Evolutionary conservation across 2,888 invertebrate species (phyloP), one percentile per base, ranked within the genome.

Genomic region (Drosophila nr. perissopoda): DNA sequence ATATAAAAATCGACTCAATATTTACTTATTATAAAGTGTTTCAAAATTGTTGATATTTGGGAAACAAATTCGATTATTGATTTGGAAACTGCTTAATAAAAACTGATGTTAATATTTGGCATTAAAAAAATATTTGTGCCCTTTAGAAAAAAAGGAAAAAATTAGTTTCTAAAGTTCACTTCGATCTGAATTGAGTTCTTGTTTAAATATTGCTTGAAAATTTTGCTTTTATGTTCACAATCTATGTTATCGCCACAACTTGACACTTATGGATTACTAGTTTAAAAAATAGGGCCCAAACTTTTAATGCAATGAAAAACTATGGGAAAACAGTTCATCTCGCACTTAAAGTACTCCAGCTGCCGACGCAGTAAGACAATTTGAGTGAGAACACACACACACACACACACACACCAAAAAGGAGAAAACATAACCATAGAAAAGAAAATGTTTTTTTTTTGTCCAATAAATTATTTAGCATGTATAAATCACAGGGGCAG

Each of bases 391-490:
- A 16, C 53, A 49, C 51, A n/a, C 45, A 45, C 45, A 45, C 4
- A 25, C 25, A 42, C 10, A 48, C 8, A 45, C 25, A n/a, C 40
- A 48, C 21, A 21, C 6, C 2, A 8, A 45, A 16, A 45, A 16
- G 11, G 21, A 25, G 49, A 59, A 61, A 40, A 73, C 54, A 64
- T 36, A 48, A 57, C 60, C 63, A 63, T 52, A 51, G 36, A 27
- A 60, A 66, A 53, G 38, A 34, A 57, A 45, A 63, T 78, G 51
- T 42, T 65, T 64, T 64, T 38, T 51, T 53, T 54, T 65, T 29
- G 49, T 45, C 76, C 72, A 81, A 83, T 83, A 83, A 83, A 83
- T 83, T 83, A 83, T 86, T 83, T 86, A 76, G 53, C 76, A 81
- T 86, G 87, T 83, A 83, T 86, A 83, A 83, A 83, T 83, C 87